Percentiles rank a stretch among this genome's conserved stretches.
These are phyloP conservation scores for Lethocerus indicus DNA, from an alignment of 1,140 invertebrate species.

Conservation along the genomic window DNA sequence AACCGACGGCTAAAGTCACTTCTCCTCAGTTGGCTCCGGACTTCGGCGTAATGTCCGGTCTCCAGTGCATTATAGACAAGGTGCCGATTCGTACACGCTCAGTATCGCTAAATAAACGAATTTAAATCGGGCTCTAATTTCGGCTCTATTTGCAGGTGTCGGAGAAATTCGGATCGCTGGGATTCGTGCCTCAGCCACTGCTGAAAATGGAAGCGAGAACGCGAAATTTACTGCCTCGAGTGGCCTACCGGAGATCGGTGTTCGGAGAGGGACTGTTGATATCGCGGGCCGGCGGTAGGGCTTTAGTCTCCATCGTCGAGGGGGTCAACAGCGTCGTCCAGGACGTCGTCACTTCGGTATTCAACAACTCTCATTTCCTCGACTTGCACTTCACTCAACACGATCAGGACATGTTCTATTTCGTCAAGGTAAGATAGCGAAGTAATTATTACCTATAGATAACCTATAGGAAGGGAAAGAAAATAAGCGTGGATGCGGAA, in stretches of 20 bases:
- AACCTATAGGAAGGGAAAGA: background rate
- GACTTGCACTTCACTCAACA: conserved; percentile 82
- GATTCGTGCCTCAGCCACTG: conserved; percentile 63
- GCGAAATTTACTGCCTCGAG: conserved; percentile 53
- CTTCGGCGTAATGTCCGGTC: conserved; percentile 71
- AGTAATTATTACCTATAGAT: background rate
- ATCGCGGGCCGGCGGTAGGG: conserved; percentile 58
- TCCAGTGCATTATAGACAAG: conserved; percentile 73
- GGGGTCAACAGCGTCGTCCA: conserved; percentile 74
- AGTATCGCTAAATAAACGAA: too few relatives aligned
- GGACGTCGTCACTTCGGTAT: conserved; percentile 81
- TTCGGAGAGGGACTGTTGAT: conserved; percentile 82
- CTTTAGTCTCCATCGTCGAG: conserved; percentile 68
- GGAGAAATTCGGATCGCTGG: conserved; percentile 60
- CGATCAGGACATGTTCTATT: conserved; percentile 86
- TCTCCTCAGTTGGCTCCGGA: conserved; percentile 60
- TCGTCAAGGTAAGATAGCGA: conserved; percentile 47
- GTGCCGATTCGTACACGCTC: too few relatives aligned
- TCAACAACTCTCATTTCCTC: conserved; percentile 85
- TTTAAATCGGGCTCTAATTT: background rate
- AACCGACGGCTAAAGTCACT: conserved; percentile 54
- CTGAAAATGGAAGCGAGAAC: conserved; percentile 68
- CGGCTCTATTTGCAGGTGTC: conserved; percentile 35
- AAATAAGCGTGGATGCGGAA: too few relatives aligned
- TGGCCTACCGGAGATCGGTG: conserved; percentile 65